phyloP scores from a whole-genome alignment of 92 coral and sea anemone species.

The Heteractis magnifica region DNA sequence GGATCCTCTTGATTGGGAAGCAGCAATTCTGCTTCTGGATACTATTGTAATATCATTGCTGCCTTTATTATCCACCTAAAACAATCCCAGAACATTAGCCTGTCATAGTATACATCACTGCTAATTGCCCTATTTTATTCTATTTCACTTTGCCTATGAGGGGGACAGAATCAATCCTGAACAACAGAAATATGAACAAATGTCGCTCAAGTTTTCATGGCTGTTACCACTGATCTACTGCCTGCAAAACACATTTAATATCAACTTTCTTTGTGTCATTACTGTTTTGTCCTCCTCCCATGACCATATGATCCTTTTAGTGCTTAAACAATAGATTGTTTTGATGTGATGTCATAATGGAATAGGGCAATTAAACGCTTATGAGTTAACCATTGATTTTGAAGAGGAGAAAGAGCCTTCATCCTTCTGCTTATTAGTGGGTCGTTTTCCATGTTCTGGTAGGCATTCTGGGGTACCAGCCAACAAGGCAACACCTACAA shows the following conservation, averaged over 20 bases:
- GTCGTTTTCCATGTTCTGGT: conserved; percentile 52
- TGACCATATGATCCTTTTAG: no score
- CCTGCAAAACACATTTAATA: no score
- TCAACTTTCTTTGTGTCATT: no score
- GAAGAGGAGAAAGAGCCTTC: conserved; percentile 38
- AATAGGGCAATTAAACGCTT: background rate
- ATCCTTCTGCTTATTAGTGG: conserved; percentile 59
- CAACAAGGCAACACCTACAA: conserved; percentile 87
- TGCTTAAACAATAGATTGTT: no score
- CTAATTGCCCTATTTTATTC: no score
- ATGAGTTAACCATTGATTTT: conserved; percentile 36
- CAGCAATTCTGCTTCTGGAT: conserved; percentile 56
- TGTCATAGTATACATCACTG: background rate
- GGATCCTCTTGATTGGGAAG: conserved; percentile 66
- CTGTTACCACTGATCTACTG: no score
- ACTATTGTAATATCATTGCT: conserved; percentile 65
- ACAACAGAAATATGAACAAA: no score
- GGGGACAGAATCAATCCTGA: no score
- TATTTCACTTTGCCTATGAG: no score
- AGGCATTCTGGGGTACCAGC: conserved; percentile 85
- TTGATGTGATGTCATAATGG: background rate
- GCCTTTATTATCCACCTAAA: conserved; percentile 60
- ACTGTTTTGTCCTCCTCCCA: no score
- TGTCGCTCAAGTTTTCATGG: no score
- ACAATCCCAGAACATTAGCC: background rate